Evolutionary conservation across 2,888 invertebrate genomes (phyloP), one percentile per base, ranked within the genome.

Genomic region (Shargacucullia verbasci): DNA sequence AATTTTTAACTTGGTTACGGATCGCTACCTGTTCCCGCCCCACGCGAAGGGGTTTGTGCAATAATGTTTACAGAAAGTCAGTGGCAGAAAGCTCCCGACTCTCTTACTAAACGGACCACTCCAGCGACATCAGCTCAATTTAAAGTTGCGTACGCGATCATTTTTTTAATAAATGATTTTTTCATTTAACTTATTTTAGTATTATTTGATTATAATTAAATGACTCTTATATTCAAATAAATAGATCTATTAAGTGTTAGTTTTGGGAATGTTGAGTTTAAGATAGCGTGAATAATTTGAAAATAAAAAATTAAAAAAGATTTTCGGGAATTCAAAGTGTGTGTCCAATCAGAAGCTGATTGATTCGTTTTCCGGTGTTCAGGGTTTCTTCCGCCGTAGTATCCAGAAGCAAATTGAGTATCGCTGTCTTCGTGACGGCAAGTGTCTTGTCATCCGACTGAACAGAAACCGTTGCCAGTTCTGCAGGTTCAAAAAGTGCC

Each of bases 341-440:
- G 29, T 29, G 2, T 29, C 8, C 9, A 12, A 10, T 14, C 8
- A 14, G 2, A 9, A 9, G 13, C 0, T 9, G 9, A 14, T 14
- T 37, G 2, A 37, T 14, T 8, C 8, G 3, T 34, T 33, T 43
- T 1, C 53, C 27, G 40, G 20, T 68, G 70, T 65, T 12, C 95
- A 99, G 98, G 99, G 99, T 65, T 99, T 99, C 95, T 99, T 99
- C 94, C 96, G 99, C 60, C 95, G 99, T 70, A 98, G 98, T 89
- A 99, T 99, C 82, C 99, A 99, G 91, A 98, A 99, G 89, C 98
- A 99, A 94, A 99, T 99, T 84, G 99, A 99, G 88, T 99, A 99
- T 93, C 96, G 98, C 83, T 99, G 99, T 90, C 95, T 99, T 80
- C 95, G 98, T 70, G 98, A 98, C 95, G 98, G 98, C 80, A 98